phyloP scores from a whole-genome alignment of 1,140 invertebrate species.

The Drosophila albomicans region DNA sequence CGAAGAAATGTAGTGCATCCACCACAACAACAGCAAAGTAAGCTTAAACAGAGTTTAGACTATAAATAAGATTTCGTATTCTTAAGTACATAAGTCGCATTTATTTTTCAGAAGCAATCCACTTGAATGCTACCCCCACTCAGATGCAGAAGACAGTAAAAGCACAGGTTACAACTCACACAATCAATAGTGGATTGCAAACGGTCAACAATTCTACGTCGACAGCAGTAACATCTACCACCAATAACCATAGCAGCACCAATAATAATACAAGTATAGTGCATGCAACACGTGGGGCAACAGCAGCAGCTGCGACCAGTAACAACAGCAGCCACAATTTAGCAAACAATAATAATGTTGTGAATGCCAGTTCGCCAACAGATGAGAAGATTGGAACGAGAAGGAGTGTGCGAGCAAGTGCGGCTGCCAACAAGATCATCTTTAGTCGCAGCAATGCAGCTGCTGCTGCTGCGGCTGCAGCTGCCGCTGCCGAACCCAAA shows the following conservation, averaged over 20 bases:
- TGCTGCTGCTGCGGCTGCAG: constrained; percentile 65
- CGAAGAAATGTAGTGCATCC: constrained; percentile 70
- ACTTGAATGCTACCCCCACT: constrained; percentile 22
- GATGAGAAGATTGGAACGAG: constrained; percentile 83
- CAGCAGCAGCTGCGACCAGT: constrained; percentile 61
- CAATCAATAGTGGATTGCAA: constrained; percentile 18
- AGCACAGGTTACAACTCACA: constrained; percentile 30
- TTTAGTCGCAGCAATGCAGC: constrained; percentile 70
- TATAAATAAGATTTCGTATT: neutral
- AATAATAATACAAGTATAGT: constrained; percentile 43
- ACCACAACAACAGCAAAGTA: constrained; percentile 61
- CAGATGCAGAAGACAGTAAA: constrained; percentile 44
- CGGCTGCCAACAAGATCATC: constrained; percentile 81
- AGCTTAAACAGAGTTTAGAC: constrained; percentile 32
- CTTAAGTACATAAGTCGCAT: neutral
- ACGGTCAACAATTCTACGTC: constrained; percentile 4
- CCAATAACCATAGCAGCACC: constrained; percentile 36
- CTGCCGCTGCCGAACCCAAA: constrained; percentile 59
- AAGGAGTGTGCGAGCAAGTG: constrained; percentile 75
- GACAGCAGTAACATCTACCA: constrained; percentile 31
- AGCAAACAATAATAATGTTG: constrained; percentile 54
- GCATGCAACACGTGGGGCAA: constrained; percentile 73
- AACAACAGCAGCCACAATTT: constrained; percentile 20
- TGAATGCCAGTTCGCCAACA: constrained; percentile 64
- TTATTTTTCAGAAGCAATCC: constrained; percentile 49